Conservation (phyloP, 1,140 invertebrate genomes). For the Alviniconcha marisindica region DNA sequence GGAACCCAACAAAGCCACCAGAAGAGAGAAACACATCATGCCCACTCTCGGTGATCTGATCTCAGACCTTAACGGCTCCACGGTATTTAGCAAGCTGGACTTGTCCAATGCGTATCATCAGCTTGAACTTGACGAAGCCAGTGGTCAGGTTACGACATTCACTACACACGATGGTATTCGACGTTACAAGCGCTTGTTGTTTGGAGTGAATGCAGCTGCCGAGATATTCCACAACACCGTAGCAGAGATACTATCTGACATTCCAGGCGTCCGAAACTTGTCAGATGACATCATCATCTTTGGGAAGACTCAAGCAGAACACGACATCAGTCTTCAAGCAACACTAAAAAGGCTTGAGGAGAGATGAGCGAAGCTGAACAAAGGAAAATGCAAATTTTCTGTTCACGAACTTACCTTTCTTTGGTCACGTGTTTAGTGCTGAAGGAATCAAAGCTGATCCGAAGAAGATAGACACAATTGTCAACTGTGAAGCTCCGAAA, state of each 20-base stretch:
- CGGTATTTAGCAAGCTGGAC: too few species aligned
- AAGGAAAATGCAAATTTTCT: constrained; percentile 47
- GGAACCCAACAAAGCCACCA: too few species aligned
- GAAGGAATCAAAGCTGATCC: constrained; percentile 41
- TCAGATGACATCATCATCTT: background rate
- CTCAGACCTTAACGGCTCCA: too few species aligned
- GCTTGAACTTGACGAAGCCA: too few species aligned
- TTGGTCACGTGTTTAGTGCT: constrained; percentile 45
- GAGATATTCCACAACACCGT: background rate
- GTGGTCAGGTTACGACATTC: too few species aligned
- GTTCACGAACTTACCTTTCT: constrained; percentile 42
- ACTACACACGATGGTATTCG: background rate
- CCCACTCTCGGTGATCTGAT: too few species aligned
- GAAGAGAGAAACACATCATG: too few species aligned
- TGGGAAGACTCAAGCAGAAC: background rate
- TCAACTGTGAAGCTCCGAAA: constrained; percentile 23
- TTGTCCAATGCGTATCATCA: too few species aligned
- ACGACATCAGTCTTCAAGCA: background rate
- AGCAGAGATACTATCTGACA: background rate
- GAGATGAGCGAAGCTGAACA: constrained; percentile 46
- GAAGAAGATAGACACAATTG: constrained; percentile 45
- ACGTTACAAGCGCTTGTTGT: background rate
- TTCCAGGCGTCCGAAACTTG: background rate
- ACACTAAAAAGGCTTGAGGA: background rate
- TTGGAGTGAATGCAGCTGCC: background rate